Conservation (phyloP, 2,888 invertebrate species). For the Standfussiana lucernea region DNA sequence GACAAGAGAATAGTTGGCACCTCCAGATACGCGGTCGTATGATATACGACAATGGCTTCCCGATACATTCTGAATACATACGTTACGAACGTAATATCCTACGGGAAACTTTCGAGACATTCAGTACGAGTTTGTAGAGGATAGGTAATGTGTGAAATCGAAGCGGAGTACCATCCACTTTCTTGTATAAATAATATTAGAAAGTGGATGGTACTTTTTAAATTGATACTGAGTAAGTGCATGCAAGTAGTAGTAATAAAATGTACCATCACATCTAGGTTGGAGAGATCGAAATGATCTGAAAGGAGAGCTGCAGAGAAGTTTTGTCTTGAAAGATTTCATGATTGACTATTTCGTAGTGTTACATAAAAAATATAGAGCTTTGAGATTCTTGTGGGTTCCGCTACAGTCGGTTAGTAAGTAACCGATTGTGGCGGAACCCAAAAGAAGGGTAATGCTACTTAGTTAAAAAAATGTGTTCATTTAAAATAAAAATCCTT, state of each 20-base stretch:
- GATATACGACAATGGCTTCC: conserved; percentile 82
- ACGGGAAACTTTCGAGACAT: conserved; percentile 77
- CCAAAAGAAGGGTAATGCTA: neutral
- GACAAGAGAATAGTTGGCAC: conserved; percentile 77
- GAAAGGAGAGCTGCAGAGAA: neutral
- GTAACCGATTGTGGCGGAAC: neutral
- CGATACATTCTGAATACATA: conserved; percentile 81
- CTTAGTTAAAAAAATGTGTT: neutral
- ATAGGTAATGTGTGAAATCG: conserved; percentile 63
- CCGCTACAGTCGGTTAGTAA: too few species aligned
- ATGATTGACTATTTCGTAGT: neutral
- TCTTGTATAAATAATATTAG: too few species aligned
- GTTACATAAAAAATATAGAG: too few species aligned
- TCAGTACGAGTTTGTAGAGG: conserved; percentile 61
- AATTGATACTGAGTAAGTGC: conserved; percentile 23
- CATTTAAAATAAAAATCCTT: neutral
- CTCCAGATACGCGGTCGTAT: conserved; percentile 73
- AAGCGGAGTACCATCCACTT: too few species aligned
- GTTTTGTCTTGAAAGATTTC: neutral
- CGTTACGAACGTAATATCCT: conserved; percentile 71
- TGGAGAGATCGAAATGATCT: neutral
- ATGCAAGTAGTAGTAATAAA: too few species aligned
- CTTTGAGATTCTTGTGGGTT: too few species aligned
- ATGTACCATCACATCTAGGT: neutral
- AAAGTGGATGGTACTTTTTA: conserved; percentile 49